Evolutionary conservation across 1,140 invertebrate species (phyloP).

Genomic region (Eueides isabella): DNA sequence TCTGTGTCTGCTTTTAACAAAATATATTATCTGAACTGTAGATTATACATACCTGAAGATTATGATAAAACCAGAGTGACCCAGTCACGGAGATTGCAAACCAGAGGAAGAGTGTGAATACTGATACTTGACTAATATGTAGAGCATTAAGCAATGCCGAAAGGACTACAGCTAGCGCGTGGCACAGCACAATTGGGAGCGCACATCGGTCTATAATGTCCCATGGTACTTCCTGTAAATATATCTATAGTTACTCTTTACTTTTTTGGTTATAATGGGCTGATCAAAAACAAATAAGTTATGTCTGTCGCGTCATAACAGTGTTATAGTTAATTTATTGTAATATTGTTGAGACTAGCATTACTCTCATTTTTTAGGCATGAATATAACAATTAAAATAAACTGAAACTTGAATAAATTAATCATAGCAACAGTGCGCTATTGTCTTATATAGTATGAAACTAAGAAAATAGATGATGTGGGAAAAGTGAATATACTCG

Average conservation of each 20-base stretch:
- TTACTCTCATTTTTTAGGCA: too few species aligned
- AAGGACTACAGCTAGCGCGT: constrained; percentile 88
- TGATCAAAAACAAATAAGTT: background rate
- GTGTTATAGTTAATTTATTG: too few species aligned
- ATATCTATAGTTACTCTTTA: background rate
- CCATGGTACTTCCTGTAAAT: constrained; percentile 86
- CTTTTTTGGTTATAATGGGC: too few species aligned
- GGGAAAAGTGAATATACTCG: constrained; percentile 36
- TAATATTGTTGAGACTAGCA: too few species aligned
- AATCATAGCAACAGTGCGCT: background rate
- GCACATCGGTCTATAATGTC: constrained; percentile 90
- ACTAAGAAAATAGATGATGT: constrained; percentile 32
- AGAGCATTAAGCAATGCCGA: constrained; percentile 87
- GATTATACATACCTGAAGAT: constrained; percentile 86
- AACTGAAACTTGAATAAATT: background rate
- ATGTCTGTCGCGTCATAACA: too few species aligned
- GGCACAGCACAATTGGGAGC: constrained; percentile 89
- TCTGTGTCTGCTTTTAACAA: too few species aligned
- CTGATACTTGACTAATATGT: constrained; percentile 87
- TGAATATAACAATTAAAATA: background rate
- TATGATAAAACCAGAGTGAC: constrained; percentile 90
- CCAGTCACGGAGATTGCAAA: constrained; percentile 87
- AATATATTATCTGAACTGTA: too few species aligned
- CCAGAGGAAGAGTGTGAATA: constrained; percentile 89
- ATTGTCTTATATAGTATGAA: background rate